Conservation (phyloP, 2,113 vertebrate species). For the Cinclus mexicanus region DNA sequence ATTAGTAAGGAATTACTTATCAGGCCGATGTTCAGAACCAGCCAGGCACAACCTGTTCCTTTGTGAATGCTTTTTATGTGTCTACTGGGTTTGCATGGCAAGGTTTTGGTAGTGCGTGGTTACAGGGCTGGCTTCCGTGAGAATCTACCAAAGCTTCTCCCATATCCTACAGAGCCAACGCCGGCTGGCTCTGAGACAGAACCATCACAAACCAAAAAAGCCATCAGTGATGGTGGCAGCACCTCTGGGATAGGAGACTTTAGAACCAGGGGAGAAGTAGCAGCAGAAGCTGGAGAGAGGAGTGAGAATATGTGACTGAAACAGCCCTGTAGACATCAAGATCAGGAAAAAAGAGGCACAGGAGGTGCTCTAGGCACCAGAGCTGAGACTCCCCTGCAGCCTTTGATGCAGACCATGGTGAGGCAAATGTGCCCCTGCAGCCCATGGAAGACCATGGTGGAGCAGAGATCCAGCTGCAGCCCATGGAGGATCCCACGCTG, state of each 20-base stretch:
- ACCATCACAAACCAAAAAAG: too few relatives aligned
- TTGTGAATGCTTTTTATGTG: not conserved
- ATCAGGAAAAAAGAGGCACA: not conserved
- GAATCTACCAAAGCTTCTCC: not conserved
- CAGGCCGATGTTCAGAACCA: not conserved
- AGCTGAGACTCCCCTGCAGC: not conserved
- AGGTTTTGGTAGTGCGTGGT: not conserved
- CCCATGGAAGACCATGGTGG: not conserved
- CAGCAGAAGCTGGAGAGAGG: not conserved
- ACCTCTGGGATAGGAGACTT: not conserved
- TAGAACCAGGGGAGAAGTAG: not conserved
- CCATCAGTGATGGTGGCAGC: fast-evolving
- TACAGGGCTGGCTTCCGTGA: not conserved
- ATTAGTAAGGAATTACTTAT: not conserved
- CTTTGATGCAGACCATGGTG: not conserved
- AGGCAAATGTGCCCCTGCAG: not conserved
- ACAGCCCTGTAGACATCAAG: not conserved
- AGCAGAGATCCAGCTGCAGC: not conserved
- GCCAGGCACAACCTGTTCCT: not conserved
- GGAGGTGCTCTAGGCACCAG: not conserved
- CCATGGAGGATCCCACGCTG: not conserved
- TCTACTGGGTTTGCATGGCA: not conserved
- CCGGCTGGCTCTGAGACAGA: fast-evolving
- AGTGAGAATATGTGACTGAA: not conserved
- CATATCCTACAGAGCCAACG: not conserved